Base-by-base conservation (phyloP, 2,113 vertebrate genomes). In the Struthidea cinerea region DNA sequence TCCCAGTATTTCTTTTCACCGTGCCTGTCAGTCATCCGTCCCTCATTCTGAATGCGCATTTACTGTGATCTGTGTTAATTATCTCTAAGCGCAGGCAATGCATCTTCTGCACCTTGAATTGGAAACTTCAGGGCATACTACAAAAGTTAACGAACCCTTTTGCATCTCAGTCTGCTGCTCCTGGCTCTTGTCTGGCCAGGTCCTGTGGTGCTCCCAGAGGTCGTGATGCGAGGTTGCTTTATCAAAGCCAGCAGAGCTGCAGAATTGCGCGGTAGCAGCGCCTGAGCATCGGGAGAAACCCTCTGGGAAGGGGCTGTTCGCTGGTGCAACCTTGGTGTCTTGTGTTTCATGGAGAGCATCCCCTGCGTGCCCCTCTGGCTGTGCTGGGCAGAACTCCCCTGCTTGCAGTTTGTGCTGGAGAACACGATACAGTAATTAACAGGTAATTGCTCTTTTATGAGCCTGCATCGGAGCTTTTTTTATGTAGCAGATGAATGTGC, bases 211-310 rank as follows among this genome's bases (percentile, higher is more conserved):
- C 32, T 80, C 21, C n/a, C 39, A 27, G 2, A 49, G 77, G 49
- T 1, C 44, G 56, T 59, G 74, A 59, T 30, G 24, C 6, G 39
- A 59, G 21, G 32, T 35, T 35, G 53, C 42, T 89, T 77, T 17
- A 46, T 56, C 63, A 71, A 76, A 88, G 75, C 20, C 65, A 50
- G 42, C 44, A 41, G 18, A 26, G 56, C 47, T 1, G 7, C n/a
- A 7, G 42, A 30, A n/a, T 26, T 63, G 71, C 0, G 1, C 55
- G 39, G 41, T 11, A 35, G 73, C 5, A 0, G 50, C 4, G 7
- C 17, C 85, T 35, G 42, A 77, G 22, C 49, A 56, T 75, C 3
- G 3, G 50, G 50, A 85, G 73, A 69, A 71, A 85, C 52, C 23
- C 11, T 4, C 47, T 26, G 83, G 63, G 47, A 85, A 89, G 77